Conservation (phyloP, 2,797 vertebrate species). For the Staurois parvus region DNA sequence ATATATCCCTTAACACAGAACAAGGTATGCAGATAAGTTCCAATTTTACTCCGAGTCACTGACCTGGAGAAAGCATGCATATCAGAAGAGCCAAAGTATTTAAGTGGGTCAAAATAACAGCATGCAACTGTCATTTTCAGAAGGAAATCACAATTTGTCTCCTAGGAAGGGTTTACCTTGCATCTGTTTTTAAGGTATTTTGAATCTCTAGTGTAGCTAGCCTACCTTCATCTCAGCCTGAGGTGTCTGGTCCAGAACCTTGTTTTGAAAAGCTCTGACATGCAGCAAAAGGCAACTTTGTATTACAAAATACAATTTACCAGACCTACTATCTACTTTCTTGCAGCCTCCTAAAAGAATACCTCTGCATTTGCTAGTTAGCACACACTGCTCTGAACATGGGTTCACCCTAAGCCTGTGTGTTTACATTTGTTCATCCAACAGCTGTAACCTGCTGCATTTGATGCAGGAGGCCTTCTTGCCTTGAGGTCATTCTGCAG, state of each 20-base stretch:
- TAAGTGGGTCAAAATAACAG: not conserved
- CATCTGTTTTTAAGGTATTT: not conserved
- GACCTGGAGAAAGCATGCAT: too few species aligned
- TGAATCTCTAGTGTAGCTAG: not conserved
- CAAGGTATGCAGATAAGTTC: too few species aligned
- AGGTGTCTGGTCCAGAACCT: slow-evolving; percentile 4
- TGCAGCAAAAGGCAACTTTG: slow-evolving; percentile 20
- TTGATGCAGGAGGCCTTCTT: not conserved
- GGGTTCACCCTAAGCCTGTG: slow-evolving; percentile 1
- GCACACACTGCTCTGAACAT: not conserved
- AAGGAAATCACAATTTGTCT: not conserved
- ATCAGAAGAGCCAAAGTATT: too few species aligned
- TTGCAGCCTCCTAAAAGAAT: not conserved
- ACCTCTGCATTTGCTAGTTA: not conserved
- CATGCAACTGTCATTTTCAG: not conserved
- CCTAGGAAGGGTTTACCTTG: not conserved
- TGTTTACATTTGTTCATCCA: slow-evolving; percentile 25
- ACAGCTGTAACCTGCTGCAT: not conserved
- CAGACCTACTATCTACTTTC: slow-evolving; percentile 20
- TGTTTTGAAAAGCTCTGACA: not conserved
- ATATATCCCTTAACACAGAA: too few species aligned
- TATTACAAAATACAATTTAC: slow-evolving; percentile 18
- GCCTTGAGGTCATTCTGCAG: not conserved
- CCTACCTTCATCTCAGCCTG: not conserved
- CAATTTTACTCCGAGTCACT: too few species aligned